Base-by-base conservation (phyloP, 2,113 vertebrate species). In the Coracopsis vasa region DNA sequence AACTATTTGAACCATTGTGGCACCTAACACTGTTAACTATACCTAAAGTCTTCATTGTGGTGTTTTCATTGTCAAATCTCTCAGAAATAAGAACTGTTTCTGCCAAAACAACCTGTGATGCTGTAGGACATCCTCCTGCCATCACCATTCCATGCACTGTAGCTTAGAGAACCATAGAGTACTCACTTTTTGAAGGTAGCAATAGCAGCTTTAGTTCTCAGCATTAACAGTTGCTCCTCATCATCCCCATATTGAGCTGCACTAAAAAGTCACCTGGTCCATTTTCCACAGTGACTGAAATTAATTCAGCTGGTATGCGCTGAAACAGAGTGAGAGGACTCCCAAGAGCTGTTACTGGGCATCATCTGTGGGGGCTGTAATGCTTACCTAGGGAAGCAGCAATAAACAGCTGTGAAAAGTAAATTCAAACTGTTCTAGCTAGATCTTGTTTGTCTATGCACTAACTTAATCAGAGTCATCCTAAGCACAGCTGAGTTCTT, bases 401-500 rank as follows among this genome's bases (percentile, higher is more conserved):
- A 95, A 84, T 67, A 94, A 92, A 80, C 80, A 90, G 75, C 93
- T 92, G 91, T 60, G 80, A 58, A 94, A 94, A 94, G 89, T 79
- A 95, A 92, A 95, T 91, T 86, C 77, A 89, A 69, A 95, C 80
- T 87, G 83, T 51, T 95, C 77, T 64, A 81, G 83, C 56, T 70
- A 75, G 80, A 91, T 81, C 69, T 91, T 94, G 64, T 94, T 95
- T 91, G 39, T 83, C 75, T 50, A 77, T 56, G 31, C 27, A 16
- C 56, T 95, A 94, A 95, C 83, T 78, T 91, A 67, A 92, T 92
- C 80, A 92, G 51, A 51, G 79, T 47, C 80, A 79, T 87, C 69
- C 77, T 72, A 86, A 92, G 29, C 10, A 69, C 10, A 44, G 69
- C 74, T 7, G 13, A 84, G n/a, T 79, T 91, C 41, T 84, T 33